Conservation (phyloP, 1,140 invertebrate genomes). For the Thrips palmi region DNA sequence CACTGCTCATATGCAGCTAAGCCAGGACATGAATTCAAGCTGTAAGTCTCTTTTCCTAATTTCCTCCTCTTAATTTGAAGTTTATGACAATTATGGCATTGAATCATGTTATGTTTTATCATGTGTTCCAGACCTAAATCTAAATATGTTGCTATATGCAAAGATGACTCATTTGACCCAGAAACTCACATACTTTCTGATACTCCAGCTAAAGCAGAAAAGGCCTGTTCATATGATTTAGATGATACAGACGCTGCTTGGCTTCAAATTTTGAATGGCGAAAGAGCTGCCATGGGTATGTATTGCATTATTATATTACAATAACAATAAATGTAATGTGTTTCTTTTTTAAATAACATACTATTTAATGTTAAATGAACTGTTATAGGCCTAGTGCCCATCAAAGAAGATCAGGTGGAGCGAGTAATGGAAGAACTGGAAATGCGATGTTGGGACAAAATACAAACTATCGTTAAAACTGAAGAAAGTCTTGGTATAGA, state of each 20-base stretch:
- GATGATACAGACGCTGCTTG: conserved; percentile 86
- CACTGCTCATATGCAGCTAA: conserved; percentile 27
- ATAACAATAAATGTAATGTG: conserved; percentile 11
- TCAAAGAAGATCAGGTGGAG: conserved; percentile 78
- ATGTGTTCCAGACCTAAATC: conserved; percentile 60
- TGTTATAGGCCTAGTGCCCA: conserved; percentile 37
- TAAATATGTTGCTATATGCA: conserved; percentile 74
- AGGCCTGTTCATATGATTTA: conserved; percentile 85
- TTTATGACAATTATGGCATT: neutral
- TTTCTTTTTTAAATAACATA: conserved; percentile 7
- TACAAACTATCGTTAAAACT: conserved; percentile 80
- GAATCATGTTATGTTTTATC: conserved; percentile 11
- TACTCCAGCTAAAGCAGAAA: conserved; percentile 69
- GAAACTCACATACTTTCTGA: conserved; percentile 73
- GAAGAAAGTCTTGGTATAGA: conserved; percentile 91
- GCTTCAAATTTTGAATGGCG: conserved; percentile 72
- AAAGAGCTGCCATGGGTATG: conserved; percentile 44
- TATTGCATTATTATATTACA: conserved; percentile 7
- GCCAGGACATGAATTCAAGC: conserved; percentile 62
- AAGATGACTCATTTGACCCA: conserved; percentile 68
- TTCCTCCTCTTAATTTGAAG: neutral
- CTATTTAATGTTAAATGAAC: neutral
- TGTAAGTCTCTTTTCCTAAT: conserved; percentile 38
- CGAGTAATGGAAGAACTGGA: conserved; percentile 84
- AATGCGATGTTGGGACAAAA: conserved; percentile 79